Conservation (phyloP, 2,797 vertebrate species). For the Okamejei kenojei region DNA sequence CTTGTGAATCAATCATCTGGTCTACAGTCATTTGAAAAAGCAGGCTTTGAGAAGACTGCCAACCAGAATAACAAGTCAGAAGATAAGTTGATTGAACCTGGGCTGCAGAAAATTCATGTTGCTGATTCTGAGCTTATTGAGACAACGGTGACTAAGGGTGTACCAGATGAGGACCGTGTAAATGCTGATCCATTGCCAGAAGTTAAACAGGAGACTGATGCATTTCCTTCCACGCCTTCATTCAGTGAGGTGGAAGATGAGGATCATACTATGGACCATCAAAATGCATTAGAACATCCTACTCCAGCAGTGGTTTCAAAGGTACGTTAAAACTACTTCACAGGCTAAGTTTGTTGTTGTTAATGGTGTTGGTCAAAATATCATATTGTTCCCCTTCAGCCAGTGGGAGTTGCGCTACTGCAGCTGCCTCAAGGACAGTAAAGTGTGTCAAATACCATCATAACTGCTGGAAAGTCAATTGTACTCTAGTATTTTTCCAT, state of each 20-base stretch:
- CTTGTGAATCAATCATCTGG: constrained; percentile 47
- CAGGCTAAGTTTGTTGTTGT: constrained; percentile 52
- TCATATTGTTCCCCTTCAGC: constrained; percentile 50
- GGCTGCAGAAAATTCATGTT: constrained; percentile 42
- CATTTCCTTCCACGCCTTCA: no score
- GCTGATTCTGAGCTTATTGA: constrained; percentile 42
- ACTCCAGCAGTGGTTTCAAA: constrained; percentile 45
- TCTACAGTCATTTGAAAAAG: neutral
- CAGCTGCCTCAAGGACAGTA: constrained; percentile 58
- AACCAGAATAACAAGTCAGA: neutral
- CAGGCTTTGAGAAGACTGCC: neutral
- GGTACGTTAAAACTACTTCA: constrained; percentile 44
- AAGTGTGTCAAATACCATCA: constrained; percentile 53
- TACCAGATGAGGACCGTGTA: no score
- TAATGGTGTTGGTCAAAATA: constrained; percentile 44
- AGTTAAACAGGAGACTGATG: no score
- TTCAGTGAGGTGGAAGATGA: no score
- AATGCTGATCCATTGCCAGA: no score
- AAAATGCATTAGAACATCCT: constrained; percentile 45
- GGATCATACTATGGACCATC: constrained; percentile 44
- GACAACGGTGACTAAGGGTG: constrained; percentile 26
- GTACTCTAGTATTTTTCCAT: no score
- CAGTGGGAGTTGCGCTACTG: constrained; percentile 58
- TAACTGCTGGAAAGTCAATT: constrained; percentile 53
- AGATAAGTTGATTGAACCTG: neutral